Evolutionary conservation across 2,888 invertebrate genomes (phyloP).

Genomic region (Taenaris catops): DNA sequence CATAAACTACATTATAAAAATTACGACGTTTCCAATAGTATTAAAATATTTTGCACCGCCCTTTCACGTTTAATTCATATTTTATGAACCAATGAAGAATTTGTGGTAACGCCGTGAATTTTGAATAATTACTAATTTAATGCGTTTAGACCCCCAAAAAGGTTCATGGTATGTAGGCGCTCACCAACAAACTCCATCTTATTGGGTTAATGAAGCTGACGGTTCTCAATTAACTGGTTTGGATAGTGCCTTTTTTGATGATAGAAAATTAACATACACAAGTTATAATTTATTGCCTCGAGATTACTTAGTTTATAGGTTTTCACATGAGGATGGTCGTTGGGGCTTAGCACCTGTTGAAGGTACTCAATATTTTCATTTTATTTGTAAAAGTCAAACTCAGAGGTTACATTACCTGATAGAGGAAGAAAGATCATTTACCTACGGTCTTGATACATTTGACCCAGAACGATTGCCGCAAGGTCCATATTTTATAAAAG

Average conservation of each 20-base stretch:
- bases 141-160: constrained; percentile 90
- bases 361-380: constrained; percentile 87
- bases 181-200: constrained; percentile 85
- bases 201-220: constrained; percentile 92
- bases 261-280: constrained; percentile 55
- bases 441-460: constrained; percentile 90
- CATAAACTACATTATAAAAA: too few species aligned
- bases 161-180: constrained; percentile 93
- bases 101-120: too few species aligned
- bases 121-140: constrained; percentile 88
- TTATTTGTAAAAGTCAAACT: constrained; percentile 94
- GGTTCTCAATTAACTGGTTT: constrained; percentile 87
- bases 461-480: constrained; percentile 90
- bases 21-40: too few species aligned
- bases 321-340: constrained; percentile 83
- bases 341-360: constrained; percentile 93
- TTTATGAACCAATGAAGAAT: too few species aligned
- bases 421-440: constrained; percentile 88
- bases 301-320: constrained; percentile 90
- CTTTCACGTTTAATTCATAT: too few species aligned
- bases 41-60: too few species aligned
- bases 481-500: constrained; percentile 93
- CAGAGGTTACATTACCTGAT: constrained; percentile 84
- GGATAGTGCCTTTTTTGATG: constrained; percentile 90
- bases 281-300: constrained; percentile 77